Percentiles rank a stretch among this genome's conserved stretches.
phyloP scores from a whole-genome alignment of 2,888 invertebrate species.

The Drosophila kuntzei region DNA sequence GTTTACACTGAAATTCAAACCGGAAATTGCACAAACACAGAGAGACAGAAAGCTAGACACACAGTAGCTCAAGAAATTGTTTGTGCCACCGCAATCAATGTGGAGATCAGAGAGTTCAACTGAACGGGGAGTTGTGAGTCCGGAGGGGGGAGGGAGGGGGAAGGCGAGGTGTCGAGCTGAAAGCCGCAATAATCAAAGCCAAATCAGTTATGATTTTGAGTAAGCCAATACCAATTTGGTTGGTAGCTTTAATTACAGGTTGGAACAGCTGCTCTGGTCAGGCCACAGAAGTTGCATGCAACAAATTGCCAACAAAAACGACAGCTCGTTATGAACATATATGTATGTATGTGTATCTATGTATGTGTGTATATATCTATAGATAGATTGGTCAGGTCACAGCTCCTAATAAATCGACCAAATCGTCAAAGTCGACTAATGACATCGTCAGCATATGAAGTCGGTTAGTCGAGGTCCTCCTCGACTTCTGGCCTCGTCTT shows the following conservation, averaged over 20 bases:
- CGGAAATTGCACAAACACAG: constrained; percentile 67
- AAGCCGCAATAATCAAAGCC: constrained; percentile 56
- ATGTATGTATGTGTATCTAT: background rate
- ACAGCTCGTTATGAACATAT: constrained; percentile 15
- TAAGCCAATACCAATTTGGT: constrained; percentile 34
- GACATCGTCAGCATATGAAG: constrained; percentile 48
- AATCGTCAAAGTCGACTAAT: constrained; percentile 41
- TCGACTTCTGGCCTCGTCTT: constrained; percentile 1
- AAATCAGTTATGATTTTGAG: constrained; percentile 53
- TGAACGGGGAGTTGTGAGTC: no score
- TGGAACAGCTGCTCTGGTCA: constrained; percentile 21
- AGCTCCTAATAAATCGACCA: constrained; percentile 50
- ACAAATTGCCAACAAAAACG: constrained; percentile 51
- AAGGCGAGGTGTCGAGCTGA: constrained; percentile 4
- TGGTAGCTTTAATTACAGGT: constrained; percentile 63
- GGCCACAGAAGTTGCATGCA: constrained; percentile 49
- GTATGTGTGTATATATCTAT: background rate
- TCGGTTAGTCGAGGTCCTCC: constrained; percentile 17
- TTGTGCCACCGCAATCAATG: constrained; percentile 20
- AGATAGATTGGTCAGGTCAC: constrained; percentile 12
- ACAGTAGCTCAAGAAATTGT: constrained; percentile 11
- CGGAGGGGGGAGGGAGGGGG: background rate
- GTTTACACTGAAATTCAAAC: constrained; percentile 31
- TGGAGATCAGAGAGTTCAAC: constrained; percentile 14
- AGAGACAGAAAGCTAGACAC: constrained; percentile 25